These are phyloP conservation scores for Amniataba percoides DNA, from an alignment of 2,797 vertebrate genomes.

Conservation along the genomic window DNA sequence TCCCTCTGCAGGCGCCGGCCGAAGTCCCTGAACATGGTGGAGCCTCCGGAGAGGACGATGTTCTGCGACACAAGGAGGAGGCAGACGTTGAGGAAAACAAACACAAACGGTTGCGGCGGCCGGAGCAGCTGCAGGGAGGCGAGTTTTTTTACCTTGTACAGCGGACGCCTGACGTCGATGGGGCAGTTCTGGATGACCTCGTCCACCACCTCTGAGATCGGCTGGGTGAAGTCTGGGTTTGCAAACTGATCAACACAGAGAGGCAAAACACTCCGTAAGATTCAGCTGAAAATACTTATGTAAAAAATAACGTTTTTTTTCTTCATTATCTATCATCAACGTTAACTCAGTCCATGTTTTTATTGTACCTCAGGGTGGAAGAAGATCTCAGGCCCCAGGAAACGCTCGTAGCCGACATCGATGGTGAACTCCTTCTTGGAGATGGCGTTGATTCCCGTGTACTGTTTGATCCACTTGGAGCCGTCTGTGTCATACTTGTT, in stretches of 20 bases:
- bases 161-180: conserved; percentile 96
- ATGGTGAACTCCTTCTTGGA: conserved; percentile 98
- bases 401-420: conserved; percentile 97
- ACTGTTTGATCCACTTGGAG: conserved; percentile 98
- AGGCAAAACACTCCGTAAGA: background rate
- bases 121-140: fast-evolving
- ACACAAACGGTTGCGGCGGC: fast-evolving
- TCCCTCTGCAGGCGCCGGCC: conserved; percentile 97
- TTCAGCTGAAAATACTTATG: too few relatives aligned
- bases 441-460: conserved; percentile 96
- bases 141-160: conserved; percentile 91
- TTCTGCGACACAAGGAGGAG: conserved; percentile 84
- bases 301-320: too few relatives aligned
- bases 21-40: conserved; percentile 99
- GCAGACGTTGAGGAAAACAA: fast-evolving
- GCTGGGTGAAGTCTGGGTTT: conserved; percentile 98
- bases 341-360: background rate
- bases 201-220: conserved; percentile 99
- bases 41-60: conserved; percentile 97
- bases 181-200: conserved; percentile 99
- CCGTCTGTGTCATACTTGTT: conserved; percentile 97
- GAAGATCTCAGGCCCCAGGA: conserved; percentile 98
- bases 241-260: conserved; percentile 87
- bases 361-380: conserved; percentile 92
- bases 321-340: too few relatives aligned